Percentiles rank a stretch among this genome's conserved stretches.
Evolutionary conservation across 2,888 invertebrate genomes (phyloP).

Genomic region (Nemotelus nigrinus): DNA sequence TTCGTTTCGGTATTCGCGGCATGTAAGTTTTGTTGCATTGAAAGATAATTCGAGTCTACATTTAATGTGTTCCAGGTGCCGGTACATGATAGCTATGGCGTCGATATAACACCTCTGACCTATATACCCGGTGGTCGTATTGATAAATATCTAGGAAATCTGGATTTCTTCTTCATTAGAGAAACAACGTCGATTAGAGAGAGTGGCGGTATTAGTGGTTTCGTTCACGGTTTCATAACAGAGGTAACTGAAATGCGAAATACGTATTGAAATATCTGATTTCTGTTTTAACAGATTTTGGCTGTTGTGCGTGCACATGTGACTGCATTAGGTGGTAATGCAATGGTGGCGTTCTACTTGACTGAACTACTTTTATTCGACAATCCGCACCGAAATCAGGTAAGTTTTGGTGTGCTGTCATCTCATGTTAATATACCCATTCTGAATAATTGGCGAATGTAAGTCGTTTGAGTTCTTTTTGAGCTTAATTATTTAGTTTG

Average conservation of each 20-base stretch:
- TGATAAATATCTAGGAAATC: slow-evolving; percentile 85
- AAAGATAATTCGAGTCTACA: not conserved
- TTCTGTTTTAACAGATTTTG: slow-evolving; percentile 67
- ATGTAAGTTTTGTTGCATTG: slow-evolving; percentile 47
- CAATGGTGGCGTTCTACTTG: slow-evolving; percentile 93
- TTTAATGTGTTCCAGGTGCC: slow-evolving; percentile 57
- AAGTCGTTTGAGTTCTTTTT: no score
- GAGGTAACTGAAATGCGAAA: slow-evolving; percentile 69
- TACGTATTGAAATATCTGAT: not conserved
- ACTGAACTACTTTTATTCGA: slow-evolving; percentile 90
- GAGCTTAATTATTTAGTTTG: no score
- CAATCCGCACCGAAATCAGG: slow-evolving; percentile 97
- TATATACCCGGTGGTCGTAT: slow-evolving; percentile 81
- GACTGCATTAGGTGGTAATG: slow-evolving; percentile 92
- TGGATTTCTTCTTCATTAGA: slow-evolving; percentile 94
- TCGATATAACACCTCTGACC: slow-evolving; percentile 84
- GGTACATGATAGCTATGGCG: slow-evolving; percentile 67
- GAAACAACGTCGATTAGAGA: slow-evolving; percentile 94
- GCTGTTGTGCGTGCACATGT: slow-evolving; percentile 95
- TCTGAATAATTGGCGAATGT: no score
- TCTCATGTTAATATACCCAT: not conserved
- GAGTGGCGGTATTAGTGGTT: slow-evolving; percentile 91
- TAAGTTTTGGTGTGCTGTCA: slow-evolving; percentile 60
- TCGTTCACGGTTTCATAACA: slow-evolving; percentile 91
- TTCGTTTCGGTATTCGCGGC: slow-evolving; percentile 50